These are phyloP conservation scores for Drosophila micromelanica DNA, from an alignment of 1,140 invertebrate genomes.

Conservation along the genomic window DNA sequence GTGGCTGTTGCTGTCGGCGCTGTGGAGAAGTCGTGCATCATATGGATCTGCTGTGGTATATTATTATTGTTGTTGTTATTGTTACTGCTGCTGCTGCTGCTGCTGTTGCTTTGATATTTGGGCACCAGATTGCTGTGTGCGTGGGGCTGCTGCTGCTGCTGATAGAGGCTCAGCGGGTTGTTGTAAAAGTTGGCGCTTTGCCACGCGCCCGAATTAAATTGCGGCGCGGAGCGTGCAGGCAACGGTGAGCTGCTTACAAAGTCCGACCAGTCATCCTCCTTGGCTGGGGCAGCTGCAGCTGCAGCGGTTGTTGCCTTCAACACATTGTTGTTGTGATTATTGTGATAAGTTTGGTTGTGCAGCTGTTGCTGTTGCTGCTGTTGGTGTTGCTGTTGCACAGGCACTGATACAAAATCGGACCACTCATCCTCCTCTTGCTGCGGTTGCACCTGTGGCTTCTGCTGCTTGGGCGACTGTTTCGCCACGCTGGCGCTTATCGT, in stretches of 20 bases:
- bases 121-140: conserved; percentile 66
- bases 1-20: conserved; percentile 45
- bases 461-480: conserved; percentile 57
- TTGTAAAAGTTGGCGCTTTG: conserved; percentile 83
- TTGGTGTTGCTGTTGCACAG: conserved; percentile 65
- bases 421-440: conserved; percentile 86
- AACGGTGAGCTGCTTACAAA: conserved; percentile 86
- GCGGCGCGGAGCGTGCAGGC: conserved; percentile 43
- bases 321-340: conserved; percentile 54
- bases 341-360: conserved; percentile 27
- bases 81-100: conserved; percentile 38
- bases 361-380: conserved; percentile 48
- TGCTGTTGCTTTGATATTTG: conserved; percentile 39
- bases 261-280: conserved; percentile 88
- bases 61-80: conserved; percentile 69
- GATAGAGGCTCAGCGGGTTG: conserved; percentile 77
- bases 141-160: conserved; percentile 58
- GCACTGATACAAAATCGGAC: conserved; percentile 87
- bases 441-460: conserved; percentile 4
- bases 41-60: conserved; percentile 73
- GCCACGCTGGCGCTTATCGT: conserved; percentile 77
- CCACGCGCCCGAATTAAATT: conserved; percentile 82
- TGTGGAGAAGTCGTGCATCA: conserved; percentile 82
- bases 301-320: conserved; percentile 32
- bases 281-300: conserved; percentile 35